A percentile compares a stretch with the other conserved stretches of the same genome.
phyloP scores from a whole-genome alignment of 2,888 invertebrate genomes.

The Paralinhomoeus sp. region DNA sequence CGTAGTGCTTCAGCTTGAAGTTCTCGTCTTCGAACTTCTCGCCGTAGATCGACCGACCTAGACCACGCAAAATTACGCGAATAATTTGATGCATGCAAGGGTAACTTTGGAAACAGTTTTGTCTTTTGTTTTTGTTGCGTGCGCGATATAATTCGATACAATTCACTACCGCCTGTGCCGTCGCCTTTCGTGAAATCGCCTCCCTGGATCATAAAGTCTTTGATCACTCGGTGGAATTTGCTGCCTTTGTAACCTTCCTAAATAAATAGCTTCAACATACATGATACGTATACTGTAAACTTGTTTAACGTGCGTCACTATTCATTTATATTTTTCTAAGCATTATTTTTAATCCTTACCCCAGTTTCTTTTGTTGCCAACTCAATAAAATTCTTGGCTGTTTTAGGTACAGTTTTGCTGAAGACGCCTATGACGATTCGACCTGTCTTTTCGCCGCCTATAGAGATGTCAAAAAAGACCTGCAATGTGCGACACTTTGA shows the following conservation, averaged over 20 bases:
- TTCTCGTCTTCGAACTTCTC: slow-evolving; percentile 49
- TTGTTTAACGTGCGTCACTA: no score
- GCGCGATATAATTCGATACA: no score
- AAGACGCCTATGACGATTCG: slow-evolving; percentile 64
- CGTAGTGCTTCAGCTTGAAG: slow-evolving; percentile 50
- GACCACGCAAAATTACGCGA: no score
- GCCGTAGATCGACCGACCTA: slow-evolving; percentile 30
- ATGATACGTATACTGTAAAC: no score
- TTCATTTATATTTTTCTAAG: no score
- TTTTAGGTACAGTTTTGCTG: slow-evolving; percentile 59
- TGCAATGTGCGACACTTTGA: no score
- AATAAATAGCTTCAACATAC: no score
- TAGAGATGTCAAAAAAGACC: slow-evolving; percentile 55
- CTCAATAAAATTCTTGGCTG: slow-evolving; percentile 59
- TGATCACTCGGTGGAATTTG: slow-evolving; percentile 58
- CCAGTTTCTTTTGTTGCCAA: slow-evolving; percentile 46
- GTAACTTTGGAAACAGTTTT: no score
- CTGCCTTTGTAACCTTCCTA: slow-evolving; percentile 44
- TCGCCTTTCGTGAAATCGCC: slow-evolving; percentile 26
- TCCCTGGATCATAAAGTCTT: slow-evolving; percentile 68
- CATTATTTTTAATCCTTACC: no score
- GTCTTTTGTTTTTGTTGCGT: no score
- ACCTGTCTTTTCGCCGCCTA: slow-evolving; percentile 47
- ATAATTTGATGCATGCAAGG: no score
- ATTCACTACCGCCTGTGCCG: slow-evolving; percentile 22